Evolutionary conservation across 2,888 invertebrate species (phyloP).

Genomic region (Marronus borbonicus): DNA sequence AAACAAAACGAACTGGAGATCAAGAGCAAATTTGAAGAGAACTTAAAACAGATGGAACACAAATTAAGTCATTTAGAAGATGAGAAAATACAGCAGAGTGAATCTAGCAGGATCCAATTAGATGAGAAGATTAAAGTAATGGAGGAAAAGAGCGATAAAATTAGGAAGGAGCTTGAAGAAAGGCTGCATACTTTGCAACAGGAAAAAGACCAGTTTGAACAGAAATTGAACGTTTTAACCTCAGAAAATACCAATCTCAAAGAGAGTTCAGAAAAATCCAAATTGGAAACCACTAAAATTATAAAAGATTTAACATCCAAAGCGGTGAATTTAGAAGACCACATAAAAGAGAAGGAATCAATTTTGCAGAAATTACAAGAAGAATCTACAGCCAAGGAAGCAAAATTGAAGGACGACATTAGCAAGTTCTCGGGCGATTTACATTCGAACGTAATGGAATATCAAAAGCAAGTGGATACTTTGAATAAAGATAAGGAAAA

Average conservation of each 20-base stretch:
- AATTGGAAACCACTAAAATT: constrained; percentile 47
- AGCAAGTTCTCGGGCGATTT: constrained; percentile 49
- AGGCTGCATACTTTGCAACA: constrained; percentile 9
- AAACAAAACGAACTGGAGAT: constrained; percentile 52
- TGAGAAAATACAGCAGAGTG: constrained; percentile 72
- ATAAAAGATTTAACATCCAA: constrained; percentile 70
- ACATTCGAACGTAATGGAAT: constrained; percentile 20
- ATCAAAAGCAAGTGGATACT: constrained; percentile 50
- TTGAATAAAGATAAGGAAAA: constrained; percentile 49
- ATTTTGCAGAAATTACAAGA: constrained; percentile 47
- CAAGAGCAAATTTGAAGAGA: constrained; percentile 49
- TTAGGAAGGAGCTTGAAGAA: constrained; percentile 45
- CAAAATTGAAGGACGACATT: constrained; percentile 45
- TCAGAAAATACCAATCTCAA: constrained; percentile 51
- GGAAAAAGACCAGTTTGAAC: constrained; percentile 15
- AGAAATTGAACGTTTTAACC: constrained; percentile 48
- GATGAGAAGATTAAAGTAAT: constrained; percentile 53
- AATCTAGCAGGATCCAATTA: constrained; percentile 57
- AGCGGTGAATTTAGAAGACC: constrained; percentile 63
- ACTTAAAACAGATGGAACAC: constrained; percentile 64
- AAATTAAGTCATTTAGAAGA: constrained; percentile 70
- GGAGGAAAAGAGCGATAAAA: constrained; percentile 36
- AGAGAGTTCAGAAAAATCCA: constrained; percentile 47
- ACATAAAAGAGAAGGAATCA: constrained; percentile 26
- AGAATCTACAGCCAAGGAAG: constrained; percentile 47